Base-by-base conservation (phyloP, 2,113 vertebrate species). In the Thinocorus orbignyianus region DNA sequence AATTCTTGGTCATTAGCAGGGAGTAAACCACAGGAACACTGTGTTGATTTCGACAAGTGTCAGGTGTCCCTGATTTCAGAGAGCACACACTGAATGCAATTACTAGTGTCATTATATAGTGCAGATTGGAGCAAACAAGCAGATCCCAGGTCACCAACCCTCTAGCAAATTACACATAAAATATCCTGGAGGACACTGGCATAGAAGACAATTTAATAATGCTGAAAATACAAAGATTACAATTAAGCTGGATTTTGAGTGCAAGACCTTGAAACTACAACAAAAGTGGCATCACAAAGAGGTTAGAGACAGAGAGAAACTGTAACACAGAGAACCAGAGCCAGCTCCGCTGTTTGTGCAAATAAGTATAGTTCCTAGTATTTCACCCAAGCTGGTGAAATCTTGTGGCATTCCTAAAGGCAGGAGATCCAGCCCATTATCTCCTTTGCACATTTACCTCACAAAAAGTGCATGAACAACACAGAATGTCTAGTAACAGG, bases 261-360 rank as follows among this genome's bases (percentile, higher is more conserved):
- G 10, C 14, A 26, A 72, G 20, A 73, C 5, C 24, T 46, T 23
- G 19, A 70, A 73, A 66, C 14, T 15, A 31, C 13, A 41, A 41
- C 49, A 65, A 65, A 76, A 92, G 19, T 17, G 0, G 0, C 23
- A 9, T 44, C 51, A 52, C 6, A 33, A 81, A n/a, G 31, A 70
- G 24, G 28, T 74, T 49, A 51, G 48, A 95, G 33, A 72, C 13
- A 11, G 26, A 78, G 14, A 39, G 3, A 71, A 68, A 71, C 26
- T 19, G 9, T 9, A 74, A 44, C 10, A 25, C 11, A 13, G 48
- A 44, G 35, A 62, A 25, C 24, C 2, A 2, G 28, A 83, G 26
- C 28, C 3, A 0, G 39, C 28, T 46, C 20, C 1, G 0, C 28
- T 24, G 52, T 35, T 72, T 65, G 14, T 49, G 22, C 26, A 61